These are phyloP conservation scores for Agrilus biguttatus DNA, from an alignment of 2,888 invertebrate genomes.

Conservation along the genomic window DNA sequence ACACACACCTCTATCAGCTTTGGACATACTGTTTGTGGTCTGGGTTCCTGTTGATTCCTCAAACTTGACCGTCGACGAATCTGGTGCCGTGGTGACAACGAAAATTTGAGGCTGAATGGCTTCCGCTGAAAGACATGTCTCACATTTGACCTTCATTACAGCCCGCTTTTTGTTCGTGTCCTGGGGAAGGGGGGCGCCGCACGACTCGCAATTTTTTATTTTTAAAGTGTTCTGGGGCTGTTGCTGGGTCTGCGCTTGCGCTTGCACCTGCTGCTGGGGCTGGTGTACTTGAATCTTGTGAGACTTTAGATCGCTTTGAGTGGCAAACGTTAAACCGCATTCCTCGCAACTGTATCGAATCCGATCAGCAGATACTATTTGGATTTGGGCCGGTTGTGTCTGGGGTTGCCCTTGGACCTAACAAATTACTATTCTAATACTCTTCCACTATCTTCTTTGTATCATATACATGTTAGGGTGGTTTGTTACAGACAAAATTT, in stretches of 20 bases:
- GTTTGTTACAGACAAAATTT: too few relatives aligned
- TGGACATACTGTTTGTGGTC: constrained; percentile 19
- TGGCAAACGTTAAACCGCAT: constrained; percentile 29
- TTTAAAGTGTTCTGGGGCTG: constrained; percentile 26
- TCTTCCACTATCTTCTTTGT: constrained; percentile 1
- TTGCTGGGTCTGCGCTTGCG: constrained; percentile 20
- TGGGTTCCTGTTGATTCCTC: constrained; percentile 27
- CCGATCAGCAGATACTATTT: constrained; percentile 42
- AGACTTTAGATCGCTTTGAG: constrained; percentile 28
- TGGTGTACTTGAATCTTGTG: constrained; percentile 34
- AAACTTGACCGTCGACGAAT: constrained; percentile 24
- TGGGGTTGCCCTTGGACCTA: constrained; percentile 24
- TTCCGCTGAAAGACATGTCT: constrained; percentile 30
- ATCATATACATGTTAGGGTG: constrained; percentile 2
- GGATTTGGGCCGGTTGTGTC: constrained; percentile 37
- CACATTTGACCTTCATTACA: constrained; percentile 32
- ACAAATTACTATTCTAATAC: constrained; percentile 1
- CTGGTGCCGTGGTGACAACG: constrained; percentile 41
- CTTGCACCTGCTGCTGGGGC: constrained; percentile 21
- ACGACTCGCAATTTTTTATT: constrained; percentile 31
- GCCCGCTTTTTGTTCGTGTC: constrained; percentile 32
- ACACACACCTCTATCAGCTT: constrained; percentile 5
- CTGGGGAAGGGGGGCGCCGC: constrained; percentile 29
- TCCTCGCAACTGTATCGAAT: constrained; percentile 31
- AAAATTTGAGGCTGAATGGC: constrained; percentile 39